Base-by-base conservation (phyloP, 2,888 invertebrate genomes). In the Tenthredo livida region DNA sequence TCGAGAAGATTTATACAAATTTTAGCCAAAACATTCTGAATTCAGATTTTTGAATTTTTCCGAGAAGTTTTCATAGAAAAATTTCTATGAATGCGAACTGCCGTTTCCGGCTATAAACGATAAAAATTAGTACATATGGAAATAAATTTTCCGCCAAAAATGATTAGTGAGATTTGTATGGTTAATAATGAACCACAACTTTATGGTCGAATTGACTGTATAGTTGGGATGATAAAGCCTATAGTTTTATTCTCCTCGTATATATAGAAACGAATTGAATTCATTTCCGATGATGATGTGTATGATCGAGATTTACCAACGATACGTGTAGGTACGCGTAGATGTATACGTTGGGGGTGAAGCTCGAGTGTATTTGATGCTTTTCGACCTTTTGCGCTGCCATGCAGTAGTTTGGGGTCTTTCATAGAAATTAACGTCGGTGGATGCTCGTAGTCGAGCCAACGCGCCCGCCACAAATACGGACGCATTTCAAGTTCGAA, bases 361-460 rank as follows among this genome's bases (percentile, higher is more conserved):
- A 37, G 29, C 25, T 50, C 47, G 29, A 54, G 33, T 54, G 54
- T 77, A 77, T 50, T 50, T 77, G 12, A 33, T 33, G 77, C 77
- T 77, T 77, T 77, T 50, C n/a, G 50, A 77, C 54, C 77, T 77
- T 77, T 50, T 33, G n/a, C 77, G n/a, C 77, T 54, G 54, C 54
- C 67, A 67, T 67, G 67, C 50, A 33, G 54, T 77, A 85, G 40
- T 65, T 54, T 67, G 70, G 67, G 86, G 85, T 87, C 90, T 91
- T 90, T 90, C 89, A 90, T 87, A 87, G 88, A 89, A 89, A 90
- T 90, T 88, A 88, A 86, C 88, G 85, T 47, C 54, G 78, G 80
- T 12, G 37, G 43, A 80, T 65, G 77, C 33, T 21, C 77, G 47
- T 77, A 54, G 58, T 54, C 78, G 58, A 40, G 40, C 80, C 58